Conservation (phyloP, 1,140 invertebrate species). For the Bombus pyrosoma region DNA sequence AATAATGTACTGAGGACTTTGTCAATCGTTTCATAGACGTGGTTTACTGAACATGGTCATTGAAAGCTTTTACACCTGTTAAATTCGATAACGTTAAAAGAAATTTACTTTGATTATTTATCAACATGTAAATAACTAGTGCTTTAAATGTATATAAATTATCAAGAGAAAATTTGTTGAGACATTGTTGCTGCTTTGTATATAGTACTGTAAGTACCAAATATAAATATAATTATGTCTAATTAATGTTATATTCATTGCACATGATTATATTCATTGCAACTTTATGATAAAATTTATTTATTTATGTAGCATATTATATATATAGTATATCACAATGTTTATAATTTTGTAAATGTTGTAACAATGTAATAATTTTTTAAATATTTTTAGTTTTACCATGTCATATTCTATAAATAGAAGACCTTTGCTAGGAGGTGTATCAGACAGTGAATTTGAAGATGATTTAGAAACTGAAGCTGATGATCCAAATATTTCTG, state of each 20-base stretch:
- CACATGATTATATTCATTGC: background rate
- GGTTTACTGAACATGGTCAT: slow-evolving; percentile 2
- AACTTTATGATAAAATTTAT: slow-evolving; percentile 4
- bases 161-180: background rate
- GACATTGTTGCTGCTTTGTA: background rate
- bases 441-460: slow-evolving; percentile 80
- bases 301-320: background rate
- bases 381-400: background rate
- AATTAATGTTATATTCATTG: background rate
- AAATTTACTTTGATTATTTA: background rate
- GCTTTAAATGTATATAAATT: background rate
- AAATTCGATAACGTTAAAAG: background rate
- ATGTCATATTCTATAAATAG: slow-evolving; percentile 83
- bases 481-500: slow-evolving; percentile 77
- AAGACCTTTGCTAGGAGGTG: slow-evolving; percentile 78
- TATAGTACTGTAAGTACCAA: slow-evolving; percentile 16
- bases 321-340: background rate
- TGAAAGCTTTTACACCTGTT: background rate
- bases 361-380: background rate
- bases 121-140: slow-evolving; percentile 28
- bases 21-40: slow-evolving; percentile 7
- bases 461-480: slow-evolving; percentile 79
- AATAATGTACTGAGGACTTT: background rate
- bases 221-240: background rate
- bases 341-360: background rate